A percentile compares a stretch with the other conserved stretches of the same genome.
Conservation (phyloP, 2,888 invertebrate genomes). For the Andrena fulva region DNA sequence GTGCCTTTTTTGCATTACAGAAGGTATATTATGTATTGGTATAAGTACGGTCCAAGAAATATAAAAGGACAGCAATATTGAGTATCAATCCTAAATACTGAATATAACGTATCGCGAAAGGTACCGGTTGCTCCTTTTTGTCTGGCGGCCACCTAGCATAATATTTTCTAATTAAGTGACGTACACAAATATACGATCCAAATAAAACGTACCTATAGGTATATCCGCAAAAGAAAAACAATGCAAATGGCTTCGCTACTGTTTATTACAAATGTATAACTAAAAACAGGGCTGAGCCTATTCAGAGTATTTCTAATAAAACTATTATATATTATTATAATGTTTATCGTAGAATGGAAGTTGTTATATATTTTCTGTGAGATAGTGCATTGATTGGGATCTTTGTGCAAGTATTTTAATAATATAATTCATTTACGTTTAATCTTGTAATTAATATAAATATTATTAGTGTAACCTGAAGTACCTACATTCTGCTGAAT, state of each 20-base stretch:
- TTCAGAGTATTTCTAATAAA: too few relatives aligned
- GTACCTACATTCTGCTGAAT: conserved; percentile 30
- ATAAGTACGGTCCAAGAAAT: conserved; percentile 24
- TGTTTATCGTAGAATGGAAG: too few relatives aligned
- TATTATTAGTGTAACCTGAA: not conserved
- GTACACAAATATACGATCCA: too few relatives aligned
- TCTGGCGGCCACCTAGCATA: not conserved
- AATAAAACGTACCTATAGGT: not conserved
- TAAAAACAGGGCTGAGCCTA: too few relatives aligned
- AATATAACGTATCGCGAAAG: conserved; percentile 2
- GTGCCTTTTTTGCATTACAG: not conserved
- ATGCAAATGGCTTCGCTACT: not conserved
- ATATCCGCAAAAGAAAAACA: too few relatives aligned
- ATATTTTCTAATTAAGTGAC: not conserved
- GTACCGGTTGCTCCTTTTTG: not conserved
- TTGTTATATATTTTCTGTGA: too few relatives aligned
- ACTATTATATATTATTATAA: too few relatives aligned
- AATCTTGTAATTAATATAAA: not conserved
- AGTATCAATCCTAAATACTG: conserved; percentile 42
- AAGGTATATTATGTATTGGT: not conserved
- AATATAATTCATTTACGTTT: too few relatives aligned
- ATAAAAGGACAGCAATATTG: conserved; percentile 34
- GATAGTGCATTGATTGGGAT: not conserved
- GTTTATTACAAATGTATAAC: too few relatives aligned
- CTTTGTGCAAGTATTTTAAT: too few relatives aligned